A percentile compares a stretch with the other conserved stretches of the same genome.
Evolutionary conservation across 2,888 invertebrate genomes (phyloP).

Genomic region (Megastigmus dorsalis): DNA sequence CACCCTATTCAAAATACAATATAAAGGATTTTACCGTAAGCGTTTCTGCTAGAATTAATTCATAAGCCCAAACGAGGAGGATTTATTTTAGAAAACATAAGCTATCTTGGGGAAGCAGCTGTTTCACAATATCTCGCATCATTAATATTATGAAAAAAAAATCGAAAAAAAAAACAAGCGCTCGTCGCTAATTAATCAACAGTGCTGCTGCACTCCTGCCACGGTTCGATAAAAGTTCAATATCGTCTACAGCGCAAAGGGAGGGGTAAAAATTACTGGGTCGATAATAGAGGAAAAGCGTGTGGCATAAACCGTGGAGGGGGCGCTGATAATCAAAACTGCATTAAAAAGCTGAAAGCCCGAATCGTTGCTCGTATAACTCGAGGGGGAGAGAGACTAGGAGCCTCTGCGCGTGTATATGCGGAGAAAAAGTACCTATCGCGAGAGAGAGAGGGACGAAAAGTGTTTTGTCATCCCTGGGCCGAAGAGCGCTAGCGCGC

Average conservation of each 20-base stretch:
- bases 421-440: background rate
- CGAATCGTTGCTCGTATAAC: background rate
- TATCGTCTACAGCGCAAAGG: too few relatives aligned
- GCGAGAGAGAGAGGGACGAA: conserved; percentile 58
- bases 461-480: conserved; percentile 66
- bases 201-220: too few relatives aligned
- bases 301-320: too few relatives aligned
- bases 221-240: background rate
- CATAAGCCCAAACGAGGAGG: too few relatives aligned
- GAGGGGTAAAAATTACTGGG: background rate
- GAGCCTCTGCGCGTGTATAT: too few relatives aligned
- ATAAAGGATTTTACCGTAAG: too few relatives aligned
- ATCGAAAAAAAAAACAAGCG: background rate
- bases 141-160: background rate
- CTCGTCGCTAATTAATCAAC: too few relatives aligned
- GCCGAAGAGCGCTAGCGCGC: background rate
- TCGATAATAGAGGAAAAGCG: background rate
- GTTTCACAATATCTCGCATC: too few relatives aligned
- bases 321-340: conserved; percentile 66
- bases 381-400: background rate
- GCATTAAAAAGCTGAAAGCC: conserved; percentile 60
- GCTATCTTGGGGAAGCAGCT: too few relatives aligned
- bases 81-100: too few relatives aligned
- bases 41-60: too few relatives aligned
- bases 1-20: too few relatives aligned